Percentiles rank a stretch among this genome's conserved stretches.
phyloP scores from a whole-genome alignment of 2,797 vertebrate species.

The Manis pentadactyla region DNA sequence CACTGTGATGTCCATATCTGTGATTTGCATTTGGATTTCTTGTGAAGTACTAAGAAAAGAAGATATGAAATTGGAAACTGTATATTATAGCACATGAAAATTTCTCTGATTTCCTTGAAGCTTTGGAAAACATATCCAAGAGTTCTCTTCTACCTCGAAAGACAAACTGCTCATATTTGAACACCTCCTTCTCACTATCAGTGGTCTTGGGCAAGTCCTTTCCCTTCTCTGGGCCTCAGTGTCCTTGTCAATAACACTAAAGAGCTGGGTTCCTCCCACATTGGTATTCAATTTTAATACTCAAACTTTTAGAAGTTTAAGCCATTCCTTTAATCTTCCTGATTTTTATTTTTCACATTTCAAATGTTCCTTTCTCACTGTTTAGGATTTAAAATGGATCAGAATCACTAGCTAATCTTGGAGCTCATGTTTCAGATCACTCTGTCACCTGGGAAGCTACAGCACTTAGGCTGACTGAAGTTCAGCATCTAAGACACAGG shows the following conservation, averaged over 20 bases:
- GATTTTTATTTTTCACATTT: background rate
- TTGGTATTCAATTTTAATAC: background rate
- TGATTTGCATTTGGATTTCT: conserved; percentile 58
- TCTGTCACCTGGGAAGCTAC: background rate
- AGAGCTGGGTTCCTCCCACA: background rate
- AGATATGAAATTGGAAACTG: background rate
- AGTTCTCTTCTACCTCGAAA: background rate
- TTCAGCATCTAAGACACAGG: background rate
- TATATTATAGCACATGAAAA: background rate
- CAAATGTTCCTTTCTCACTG: background rate
- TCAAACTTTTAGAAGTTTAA: background rate
- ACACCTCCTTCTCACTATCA: background rate
- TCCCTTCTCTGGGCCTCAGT: background rate
- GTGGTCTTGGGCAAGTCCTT: background rate
- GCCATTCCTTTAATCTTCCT: background rate
- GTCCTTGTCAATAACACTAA: background rate
- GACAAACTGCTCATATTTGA: background rate
- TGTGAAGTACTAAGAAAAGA: background rate
- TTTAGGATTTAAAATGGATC: background rate
- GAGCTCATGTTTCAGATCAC: background rate
- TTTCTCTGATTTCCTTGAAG: conserved; percentile 13
- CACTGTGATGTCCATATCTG: background rate
- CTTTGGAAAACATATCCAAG: background rate
- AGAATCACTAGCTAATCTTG: background rate
- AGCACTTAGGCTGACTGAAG: background rate